Evolutionary conservation across 2,797 vertebrate species (phyloP).

Genomic region (Rousettus madagascariensis): DNA sequence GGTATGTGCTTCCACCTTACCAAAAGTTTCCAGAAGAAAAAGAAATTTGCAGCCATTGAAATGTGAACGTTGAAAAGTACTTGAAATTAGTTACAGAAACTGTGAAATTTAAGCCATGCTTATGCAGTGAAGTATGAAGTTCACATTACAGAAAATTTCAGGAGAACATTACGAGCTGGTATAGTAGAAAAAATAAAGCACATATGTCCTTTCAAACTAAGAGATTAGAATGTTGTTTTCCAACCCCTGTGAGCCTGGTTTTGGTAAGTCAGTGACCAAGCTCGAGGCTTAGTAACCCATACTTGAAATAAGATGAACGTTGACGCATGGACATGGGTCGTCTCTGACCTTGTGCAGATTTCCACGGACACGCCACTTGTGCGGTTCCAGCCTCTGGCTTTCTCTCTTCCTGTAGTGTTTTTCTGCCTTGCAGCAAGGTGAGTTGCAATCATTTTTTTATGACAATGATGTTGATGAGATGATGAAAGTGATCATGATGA

Average conservation of each 20-base stretch:
- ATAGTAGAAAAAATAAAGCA: not conserved
- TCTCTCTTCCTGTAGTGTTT: not conserved
- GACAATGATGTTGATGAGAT: not conserved
- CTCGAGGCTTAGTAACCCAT: not conserved
- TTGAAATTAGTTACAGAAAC: not conserved
- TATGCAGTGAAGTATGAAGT: not conserved
- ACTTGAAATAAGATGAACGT: not conserved
- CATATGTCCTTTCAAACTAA: not conserved
- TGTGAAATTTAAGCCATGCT: not conserved
- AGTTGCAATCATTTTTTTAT: not conserved
- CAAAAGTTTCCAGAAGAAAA: slow-evolving; percentile 27
- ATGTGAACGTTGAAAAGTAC: not conserved
- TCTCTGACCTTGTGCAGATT: not conserved
- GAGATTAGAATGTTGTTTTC: not conserved
- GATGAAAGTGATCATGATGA: not conserved
- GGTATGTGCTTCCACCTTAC: not conserved
- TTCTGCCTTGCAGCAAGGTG: not conserved
- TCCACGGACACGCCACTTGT: not conserved
- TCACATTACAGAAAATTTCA: not conserved
- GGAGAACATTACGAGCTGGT: slow-evolving; percentile 13
- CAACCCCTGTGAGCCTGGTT: not conserved
- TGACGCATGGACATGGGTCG: not conserved
- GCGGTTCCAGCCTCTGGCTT: not conserved
- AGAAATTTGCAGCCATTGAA: not conserved
- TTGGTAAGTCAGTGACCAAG: not conserved